phyloP scores from a whole-genome alignment of 2,113 vertebrate species.

The Osmerus mordax region DNA sequence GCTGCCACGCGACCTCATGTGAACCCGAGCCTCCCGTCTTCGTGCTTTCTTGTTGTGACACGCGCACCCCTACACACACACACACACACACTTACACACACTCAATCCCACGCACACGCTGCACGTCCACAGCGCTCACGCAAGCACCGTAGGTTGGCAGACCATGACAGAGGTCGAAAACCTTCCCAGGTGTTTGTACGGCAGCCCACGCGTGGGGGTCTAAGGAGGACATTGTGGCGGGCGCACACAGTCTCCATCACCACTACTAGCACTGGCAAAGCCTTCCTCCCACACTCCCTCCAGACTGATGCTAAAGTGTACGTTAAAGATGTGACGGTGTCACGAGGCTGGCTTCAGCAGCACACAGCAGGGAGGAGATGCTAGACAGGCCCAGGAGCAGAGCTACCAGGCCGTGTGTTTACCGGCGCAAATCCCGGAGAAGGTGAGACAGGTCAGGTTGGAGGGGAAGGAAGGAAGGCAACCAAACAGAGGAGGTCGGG shows the following conservation, averaged over 20 bases:
- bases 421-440: not conserved
- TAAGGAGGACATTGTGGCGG: constrained; percentile 5
- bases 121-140: not conserved
- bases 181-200: constrained; percentile 1
- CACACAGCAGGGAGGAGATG: not conserved
- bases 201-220: not conserved
- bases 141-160: not conserved
- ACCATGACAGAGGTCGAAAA: constrained; percentile 16
- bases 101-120: constrained; percentile 4
- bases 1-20: not conserved
- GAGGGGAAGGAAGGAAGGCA: not conserved
- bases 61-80: not conserved
- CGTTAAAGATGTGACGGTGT: not conserved
- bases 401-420: not conserved
- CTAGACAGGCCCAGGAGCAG: not conserved
- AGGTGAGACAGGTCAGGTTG: not conserved
- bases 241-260: constrained; percentile 20
- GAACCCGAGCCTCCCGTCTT: not conserved
- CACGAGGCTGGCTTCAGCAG: not conserved
- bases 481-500: not conserved
- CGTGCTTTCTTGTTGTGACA: not conserved
- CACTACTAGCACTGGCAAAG: constrained; percentile 18
- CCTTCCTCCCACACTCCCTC: not conserved
- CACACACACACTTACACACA: constrained; percentile 4
- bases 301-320: not conserved